These are phyloP conservation scores for Ormyrus nitidulus DNA, from an alignment of 2,888 invertebrate species.

Conservation along the genomic window DNA sequence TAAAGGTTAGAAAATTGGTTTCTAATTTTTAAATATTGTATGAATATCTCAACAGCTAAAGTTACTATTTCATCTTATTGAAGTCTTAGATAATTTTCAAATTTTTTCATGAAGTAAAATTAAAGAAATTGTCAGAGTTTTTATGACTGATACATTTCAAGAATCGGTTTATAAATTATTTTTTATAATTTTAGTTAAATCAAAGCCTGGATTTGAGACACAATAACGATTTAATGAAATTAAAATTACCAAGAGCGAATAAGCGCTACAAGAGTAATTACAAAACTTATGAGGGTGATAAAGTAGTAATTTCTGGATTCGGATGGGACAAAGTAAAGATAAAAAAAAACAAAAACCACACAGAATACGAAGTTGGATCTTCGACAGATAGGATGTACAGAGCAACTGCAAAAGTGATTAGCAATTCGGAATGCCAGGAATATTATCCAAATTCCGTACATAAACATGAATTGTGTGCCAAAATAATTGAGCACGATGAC, in stretches of 20 bases:
- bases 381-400: slow-evolving; percentile 18
- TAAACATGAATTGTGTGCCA: slow-evolving; percentile 39
- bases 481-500: slow-evolving; percentile 24
- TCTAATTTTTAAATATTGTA: too few relatives aligned
- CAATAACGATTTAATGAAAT: slow-evolving; percentile 21
- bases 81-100: too few relatives aligned
- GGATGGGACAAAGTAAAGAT: slow-evolving; percentile 50
- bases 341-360: slow-evolving; percentile 22
- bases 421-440: slow-evolving; percentile 36
- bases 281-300: slow-evolving; percentile 25
- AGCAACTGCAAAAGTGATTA: slow-evolving; percentile 37
- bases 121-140: background rate
- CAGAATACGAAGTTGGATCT: slow-evolving; percentile 43
- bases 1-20: slow-evolving; percentile 29
- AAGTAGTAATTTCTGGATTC: slow-evolving; percentile 30
- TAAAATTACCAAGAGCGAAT: slow-evolving; percentile 15
- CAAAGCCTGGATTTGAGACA: slow-evolving; percentile 32
- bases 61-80: too few relatives aligned
- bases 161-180: background rate
- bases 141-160: background rate
- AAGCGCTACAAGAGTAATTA: slow-evolving; percentile 10
- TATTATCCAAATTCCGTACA: slow-evolving; percentile 13
- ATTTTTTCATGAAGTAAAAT: too few relatives aligned
- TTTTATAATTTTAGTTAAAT: slow-evolving; percentile 26
- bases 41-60: too few relatives aligned